Conservation (phyloP, 2,113 vertebrate genomes). For the Boleophthalmus pectinirostris region DNA sequence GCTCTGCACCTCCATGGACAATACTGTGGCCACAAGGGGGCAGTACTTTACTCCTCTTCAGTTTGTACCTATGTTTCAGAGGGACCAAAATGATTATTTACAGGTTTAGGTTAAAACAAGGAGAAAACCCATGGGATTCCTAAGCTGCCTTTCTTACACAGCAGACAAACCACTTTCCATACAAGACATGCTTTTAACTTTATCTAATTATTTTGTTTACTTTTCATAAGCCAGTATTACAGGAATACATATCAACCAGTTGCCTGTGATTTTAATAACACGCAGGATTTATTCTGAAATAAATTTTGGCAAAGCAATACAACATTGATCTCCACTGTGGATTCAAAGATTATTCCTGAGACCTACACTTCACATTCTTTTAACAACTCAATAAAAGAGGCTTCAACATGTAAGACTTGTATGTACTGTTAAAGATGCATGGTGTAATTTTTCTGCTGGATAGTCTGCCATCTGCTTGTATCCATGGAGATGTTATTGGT, state of each 20-base stretch:
- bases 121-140: slow-evolving; percentile 25
- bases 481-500: no score
- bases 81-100: slow-evolving; percentile 1
- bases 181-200: slow-evolving; percentile 7
- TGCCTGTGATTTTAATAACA: slow-evolving; percentile 25
- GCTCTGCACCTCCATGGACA: slow-evolving; percentile 11
- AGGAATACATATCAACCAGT: slow-evolving; percentile 15
- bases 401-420: slow-evolving; percentile 12
- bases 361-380: slow-evolving; percentile 20
- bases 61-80: slow-evolving; percentile 2
- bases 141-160: slow-evolving; percentile 52
- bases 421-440: background rate
- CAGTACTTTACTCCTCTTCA: slow-evolving; percentile 12
- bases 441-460: no score
- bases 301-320: slow-evolving; percentile 43
- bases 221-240: slow-evolving; percentile 16
- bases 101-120: background rate
- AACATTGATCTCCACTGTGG: slow-evolving; percentile 24
- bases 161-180: slow-evolving; percentile 40
- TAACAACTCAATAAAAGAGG: slow-evolving; percentile 9
- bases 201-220: slow-evolving; percentile 6
- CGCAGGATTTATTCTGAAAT: slow-evolving; percentile 18
- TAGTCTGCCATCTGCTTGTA: no score
- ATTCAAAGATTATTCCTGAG: slow-evolving; percentile 40
- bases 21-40: slow-evolving; percentile 23